Evolutionary conservation across 1,140 invertebrate genomes (phyloP), one percentile per base, ranked within the genome.

Genomic region (Lordiphosa stackelbergi): DNA sequence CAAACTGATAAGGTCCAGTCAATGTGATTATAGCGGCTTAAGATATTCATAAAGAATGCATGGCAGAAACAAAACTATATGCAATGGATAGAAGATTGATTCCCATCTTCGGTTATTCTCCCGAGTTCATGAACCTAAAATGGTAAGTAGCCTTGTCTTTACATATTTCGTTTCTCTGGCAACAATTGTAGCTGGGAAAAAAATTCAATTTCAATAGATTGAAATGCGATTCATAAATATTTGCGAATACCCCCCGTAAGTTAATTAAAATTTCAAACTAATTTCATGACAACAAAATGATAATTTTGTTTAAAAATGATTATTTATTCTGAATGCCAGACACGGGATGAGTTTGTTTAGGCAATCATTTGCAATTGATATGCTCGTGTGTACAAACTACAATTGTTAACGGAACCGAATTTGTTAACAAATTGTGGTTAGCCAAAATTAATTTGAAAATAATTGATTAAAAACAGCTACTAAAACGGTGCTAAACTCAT

Each of bases 401-500:
- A 3, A 4, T 19, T 19, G 19, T 19, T 19, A 4, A 3, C 3
- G 19, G 19, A 46, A 46, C 4, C 24, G 13, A 46, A 34, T 46
- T 46, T 13, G 24, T 13, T 34, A 28, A 34, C 24, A 9, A 46
- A 13, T 46, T 46, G 24, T 13, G 11, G 11, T 46, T 46, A 11
- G 11, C 1, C 43, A 46, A 34, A 31, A 13, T 28, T 46, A 47
- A 53, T 49, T 53, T 41, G 38, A 38, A 28, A 54, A 4, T 12
- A 31, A 31, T 31, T 31, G 28, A 8, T 31, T 31, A 8, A 31
- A 31, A 31, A 1, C 34, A 35, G 40, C 10, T 45, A 58, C 57
- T 57, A 69, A 66, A 66, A 45, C 71, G 74, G 62, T 79, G 62
- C 58, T 79, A 81, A 77, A 59, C 36, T 45, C 36, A 28, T 19